Conservation (phyloP, 2,113 vertebrate species). For the Crotalus helleri region DNA sequence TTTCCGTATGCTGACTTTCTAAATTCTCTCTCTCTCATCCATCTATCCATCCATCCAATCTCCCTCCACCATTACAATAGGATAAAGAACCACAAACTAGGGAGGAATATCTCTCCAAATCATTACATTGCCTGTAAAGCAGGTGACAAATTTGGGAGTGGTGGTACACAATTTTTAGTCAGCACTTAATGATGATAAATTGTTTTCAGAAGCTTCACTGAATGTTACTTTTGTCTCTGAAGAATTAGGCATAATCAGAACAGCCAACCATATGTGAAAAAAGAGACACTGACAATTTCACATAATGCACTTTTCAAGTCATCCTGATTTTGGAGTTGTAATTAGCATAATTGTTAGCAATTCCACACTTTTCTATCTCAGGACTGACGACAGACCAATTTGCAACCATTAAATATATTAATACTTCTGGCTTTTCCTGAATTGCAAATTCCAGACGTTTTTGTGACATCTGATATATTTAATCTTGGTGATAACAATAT, state of each 20-base stretch:
- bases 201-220: background rate
- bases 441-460: background rate
- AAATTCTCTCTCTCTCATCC: background rate
- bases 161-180: background rate
- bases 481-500: background rate
- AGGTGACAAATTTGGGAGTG: background rate
- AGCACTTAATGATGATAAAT: background rate
- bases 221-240: background rate
- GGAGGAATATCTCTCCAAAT: background rate
- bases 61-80: background rate
- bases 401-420: background rate
- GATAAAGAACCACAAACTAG: background rate
- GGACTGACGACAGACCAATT: background rate
- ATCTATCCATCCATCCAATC: background rate
- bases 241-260: background rate
- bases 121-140: background rate
- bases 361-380: background rate
- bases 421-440: background rate
- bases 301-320: background rate
- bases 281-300: background rate
- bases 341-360: background rate
- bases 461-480: background rate
- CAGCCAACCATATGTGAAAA: background rate
- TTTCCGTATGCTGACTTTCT: too few relatives aligned
- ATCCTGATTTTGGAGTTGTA: background rate